Percentiles rank a stretch among this genome's conserved stretches.
Evolutionary conservation across 1,140 invertebrate genomes (phyloP).

Genomic region (Hypothenemus hampei): DNA sequence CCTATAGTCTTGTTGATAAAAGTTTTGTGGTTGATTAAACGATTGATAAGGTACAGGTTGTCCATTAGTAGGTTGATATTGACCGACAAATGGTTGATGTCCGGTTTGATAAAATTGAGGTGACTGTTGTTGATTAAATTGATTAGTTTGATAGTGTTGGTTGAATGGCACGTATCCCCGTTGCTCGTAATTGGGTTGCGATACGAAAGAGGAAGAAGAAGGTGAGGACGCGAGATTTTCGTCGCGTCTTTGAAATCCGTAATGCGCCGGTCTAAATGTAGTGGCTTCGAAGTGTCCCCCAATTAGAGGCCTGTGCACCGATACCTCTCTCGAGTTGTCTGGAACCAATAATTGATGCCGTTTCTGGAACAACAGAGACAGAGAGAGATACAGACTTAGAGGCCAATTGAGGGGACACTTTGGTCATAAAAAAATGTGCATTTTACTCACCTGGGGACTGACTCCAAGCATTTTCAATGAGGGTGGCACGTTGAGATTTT

Average conservation of each 20-base stretch:
- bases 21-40: constrained; percentile 28
- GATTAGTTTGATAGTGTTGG: constrained; percentile 30
- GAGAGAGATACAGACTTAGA: background rate
- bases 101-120: constrained; percentile 30
- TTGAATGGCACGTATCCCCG: constrained; percentile 25
- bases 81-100: constrained; percentile 26
- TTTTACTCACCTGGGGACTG: constrained; percentile 75
- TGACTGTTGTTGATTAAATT: constrained; percentile 38
- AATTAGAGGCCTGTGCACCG: constrained; percentile 30
- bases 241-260: constrained; percentile 17
- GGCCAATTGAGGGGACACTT: constrained; percentile 21
- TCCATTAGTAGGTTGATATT: constrained; percentile 16
- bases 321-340: constrained; percentile 33
- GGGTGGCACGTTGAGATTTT: constrained; percentile 73
- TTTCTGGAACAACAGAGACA: constrained; percentile 45
- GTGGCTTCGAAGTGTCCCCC: constrained; percentile 42
- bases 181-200: constrained; percentile 20
- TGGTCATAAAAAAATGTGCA: too few species aligned
- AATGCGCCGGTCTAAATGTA: constrained; percentile 38
- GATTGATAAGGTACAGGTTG: constrained; percentile 33
- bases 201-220: too few species aligned
- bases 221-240: constrained; percentile 15
- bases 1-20: constrained; percentile 31
- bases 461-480: constrained; percentile 89
- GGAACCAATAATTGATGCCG: constrained; percentile 33